These are phyloP conservation scores for Drosophila ficusphila DNA, from an alignment of 1,140 invertebrate species.

Conservation along the genomic window DNA sequence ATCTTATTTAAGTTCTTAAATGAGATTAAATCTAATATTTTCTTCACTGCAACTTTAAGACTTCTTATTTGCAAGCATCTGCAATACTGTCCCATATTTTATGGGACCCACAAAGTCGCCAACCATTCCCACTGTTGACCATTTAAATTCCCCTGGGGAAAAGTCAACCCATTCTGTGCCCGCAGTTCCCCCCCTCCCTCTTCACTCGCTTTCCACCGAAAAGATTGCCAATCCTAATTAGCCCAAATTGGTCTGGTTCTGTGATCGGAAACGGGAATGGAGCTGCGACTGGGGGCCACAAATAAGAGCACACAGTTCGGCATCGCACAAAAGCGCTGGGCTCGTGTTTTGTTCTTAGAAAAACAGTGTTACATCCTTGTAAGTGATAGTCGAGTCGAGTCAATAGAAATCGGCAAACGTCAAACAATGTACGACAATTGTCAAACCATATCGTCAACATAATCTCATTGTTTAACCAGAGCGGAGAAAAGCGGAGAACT, in stretches of 20 bases:
- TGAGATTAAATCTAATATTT: too few species aligned
- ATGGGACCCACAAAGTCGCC: neutral
- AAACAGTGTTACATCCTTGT: slow-evolving; percentile 80
- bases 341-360: slow-evolving; percentile 75
- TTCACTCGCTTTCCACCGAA: slow-evolving; percentile 14
- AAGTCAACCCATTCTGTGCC: neutral
- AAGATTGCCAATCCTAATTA: slow-evolving; percentile 63
- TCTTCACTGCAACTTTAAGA: neutral
- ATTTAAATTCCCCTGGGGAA: slow-evolving; percentile 2
- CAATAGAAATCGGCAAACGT: slow-evolving; percentile 82
- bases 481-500: neutral
- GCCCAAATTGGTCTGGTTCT: slow-evolving; percentile 55
- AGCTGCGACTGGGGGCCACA: neutral
- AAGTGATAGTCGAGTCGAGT: slow-evolving; percentile 61
- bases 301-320: slow-evolving; percentile 31
- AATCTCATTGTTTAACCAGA: slow-evolving; percentile 82
- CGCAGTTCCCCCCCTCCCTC: neutral
- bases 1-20: too few species aligned
- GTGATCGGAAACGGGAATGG: slow-evolving; percentile 18
- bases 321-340: slow-evolving; percentile 46
- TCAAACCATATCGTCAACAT: slow-evolving; percentile 84
- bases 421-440: slow-evolving; percentile 83
- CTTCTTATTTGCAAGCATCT: neutral
- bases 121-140: slow-evolving; percentile 1
- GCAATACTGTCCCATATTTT: slow-evolving; percentile 8